A percentile compares a stretch with the other conserved stretches of the same genome.
Conservation (phyloP, 2,888 invertebrate species). For the Venusia cambrica region DNA sequence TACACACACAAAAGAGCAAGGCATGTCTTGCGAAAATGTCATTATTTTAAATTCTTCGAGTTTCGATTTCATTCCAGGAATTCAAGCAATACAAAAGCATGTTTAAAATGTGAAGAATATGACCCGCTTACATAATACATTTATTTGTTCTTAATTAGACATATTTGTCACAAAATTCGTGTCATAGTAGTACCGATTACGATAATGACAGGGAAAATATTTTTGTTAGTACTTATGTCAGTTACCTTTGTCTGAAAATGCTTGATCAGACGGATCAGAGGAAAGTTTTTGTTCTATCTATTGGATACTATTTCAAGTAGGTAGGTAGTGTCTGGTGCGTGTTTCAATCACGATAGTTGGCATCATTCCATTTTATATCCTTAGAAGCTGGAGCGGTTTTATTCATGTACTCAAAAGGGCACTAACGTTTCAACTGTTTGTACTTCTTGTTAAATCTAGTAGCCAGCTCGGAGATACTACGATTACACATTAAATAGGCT, state of each 20-base stretch:
- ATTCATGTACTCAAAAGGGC: slow-evolving; percentile 8
- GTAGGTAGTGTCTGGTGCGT: slow-evolving; percentile 1
- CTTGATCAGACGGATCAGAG: slow-evolving; percentile 4
- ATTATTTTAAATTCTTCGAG: slow-evolving; percentile 10
- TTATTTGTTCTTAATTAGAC: slow-evolving; percentile 24
- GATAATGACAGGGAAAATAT: slow-evolving; percentile 5
- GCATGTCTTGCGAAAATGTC: slow-evolving; percentile 15
- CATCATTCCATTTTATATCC: slow-evolving; percentile 16
- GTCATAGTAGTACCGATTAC: slow-evolving; percentile 11
- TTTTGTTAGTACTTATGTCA: slow-evolving; percentile 3
- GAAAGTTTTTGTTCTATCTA: slow-evolving; percentile 4
- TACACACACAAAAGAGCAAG: slow-evolving; percentile 18
- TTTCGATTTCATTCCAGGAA: slow-evolving; percentile 5
- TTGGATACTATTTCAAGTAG: slow-evolving; percentile 4
- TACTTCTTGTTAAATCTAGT: too few species aligned
- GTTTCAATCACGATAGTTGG: slow-evolving; percentile 14
- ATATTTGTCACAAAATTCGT: slow-evolving; percentile 20
- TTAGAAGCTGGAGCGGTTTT: slow-evolving; percentile 4
- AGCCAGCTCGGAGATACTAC: too few species aligned
- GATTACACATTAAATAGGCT: too few species aligned
- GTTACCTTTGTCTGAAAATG: slow-evolving; percentile 6
- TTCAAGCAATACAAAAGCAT: slow-evolving; percentile 9
- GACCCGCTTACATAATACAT: slow-evolving; percentile 25
- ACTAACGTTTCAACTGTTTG: not conserved
- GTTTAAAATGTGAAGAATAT: slow-evolving; percentile 9